These are phyloP conservation scores for Pituophis catenifer DNA, from an alignment of 2,113 vertebrate genomes.

Conservation along the genomic window DNA sequence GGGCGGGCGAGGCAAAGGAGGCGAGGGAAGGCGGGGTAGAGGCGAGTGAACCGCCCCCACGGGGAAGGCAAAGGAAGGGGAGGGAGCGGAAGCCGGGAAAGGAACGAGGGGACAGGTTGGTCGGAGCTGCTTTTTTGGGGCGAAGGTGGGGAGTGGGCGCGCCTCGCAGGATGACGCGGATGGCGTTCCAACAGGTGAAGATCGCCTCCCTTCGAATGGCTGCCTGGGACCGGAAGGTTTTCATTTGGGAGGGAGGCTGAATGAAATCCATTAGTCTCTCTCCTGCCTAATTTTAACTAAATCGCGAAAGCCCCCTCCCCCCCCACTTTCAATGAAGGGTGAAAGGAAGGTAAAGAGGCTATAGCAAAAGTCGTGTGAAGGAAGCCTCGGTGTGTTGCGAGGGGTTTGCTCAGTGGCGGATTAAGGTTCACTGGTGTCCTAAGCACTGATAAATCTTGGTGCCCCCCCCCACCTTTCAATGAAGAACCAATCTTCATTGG, in stretches of 20 bases:
- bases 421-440: too few species aligned
- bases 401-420: not conserved
- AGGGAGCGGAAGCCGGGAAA: not conserved
- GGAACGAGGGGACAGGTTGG: not conserved
- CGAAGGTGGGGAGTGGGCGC: too few species aligned
- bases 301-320: not conserved
- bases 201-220: not conserved
- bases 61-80: constrained; percentile 4
- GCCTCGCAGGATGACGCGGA: rapidly evolving
- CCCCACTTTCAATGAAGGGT: not conserved
- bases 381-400: not conserved
- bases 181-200: not conserved
- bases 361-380: not conserved
- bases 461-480: too few species aligned
- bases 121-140: too few species aligned
- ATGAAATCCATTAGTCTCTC: not conserved
- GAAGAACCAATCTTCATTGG: too few species aligned
- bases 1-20: not conserved
- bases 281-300: not conserved
- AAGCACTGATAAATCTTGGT: too few species aligned
- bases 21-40: constrained; percentile 5
- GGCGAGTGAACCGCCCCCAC: constrained; percentile 25
- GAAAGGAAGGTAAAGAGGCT: not conserved
- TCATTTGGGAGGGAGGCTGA: not conserved
- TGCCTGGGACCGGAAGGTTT: not conserved